Base-by-base conservation (phyloP, 92 coral and sea anemone species). In the Metridium senile region DNA sequence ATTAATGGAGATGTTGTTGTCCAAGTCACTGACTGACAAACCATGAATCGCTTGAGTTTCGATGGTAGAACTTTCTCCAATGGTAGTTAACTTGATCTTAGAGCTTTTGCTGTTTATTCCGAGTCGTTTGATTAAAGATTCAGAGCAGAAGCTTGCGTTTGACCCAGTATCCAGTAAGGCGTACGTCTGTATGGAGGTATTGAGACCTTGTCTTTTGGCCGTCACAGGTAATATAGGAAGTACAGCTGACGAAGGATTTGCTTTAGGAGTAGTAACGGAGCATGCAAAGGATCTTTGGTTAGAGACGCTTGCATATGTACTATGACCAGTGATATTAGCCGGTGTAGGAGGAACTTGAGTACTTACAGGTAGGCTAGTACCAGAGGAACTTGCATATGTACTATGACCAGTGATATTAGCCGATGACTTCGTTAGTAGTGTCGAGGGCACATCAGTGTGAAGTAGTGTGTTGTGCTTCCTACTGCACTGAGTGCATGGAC, bases 131-230 rank as follows among this genome's bases (percentile, higher is more conserved):
- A 70, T 18, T 8, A 79, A 74, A 35, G 66, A 54, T 21, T 35
- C 29, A 33, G 85, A 70, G 22, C 85, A 81, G 78, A 81, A 81
- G 31, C 72, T 81, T 35, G 85, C 66, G 29, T 81, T 75, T 11
- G 87, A 82, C 0, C 87, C 87, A 21, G 47, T 62, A 27, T 82
- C 87, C 58, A 82, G 34, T 31, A 75, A 33, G 1, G 86, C 82
- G 30, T 75, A 82, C 19, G 82, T 82, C 27, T 82, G 66, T 2
- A 75, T 43, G 31, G 20, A 68, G 69, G 43, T 31, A 18, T 63
- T 31, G 28, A 4, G 27, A 26, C 71, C 86, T 61, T 31, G 39
- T 52, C 53, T 72, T 52, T 67, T 69, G 29, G 76, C 29, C 53
- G 77, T 77, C 6, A 76, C 76, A 11, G 88, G 78, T 13, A 84